Base-by-base conservation (phyloP, 2,888 invertebrate species). In the Belgica antarctica region DNA sequence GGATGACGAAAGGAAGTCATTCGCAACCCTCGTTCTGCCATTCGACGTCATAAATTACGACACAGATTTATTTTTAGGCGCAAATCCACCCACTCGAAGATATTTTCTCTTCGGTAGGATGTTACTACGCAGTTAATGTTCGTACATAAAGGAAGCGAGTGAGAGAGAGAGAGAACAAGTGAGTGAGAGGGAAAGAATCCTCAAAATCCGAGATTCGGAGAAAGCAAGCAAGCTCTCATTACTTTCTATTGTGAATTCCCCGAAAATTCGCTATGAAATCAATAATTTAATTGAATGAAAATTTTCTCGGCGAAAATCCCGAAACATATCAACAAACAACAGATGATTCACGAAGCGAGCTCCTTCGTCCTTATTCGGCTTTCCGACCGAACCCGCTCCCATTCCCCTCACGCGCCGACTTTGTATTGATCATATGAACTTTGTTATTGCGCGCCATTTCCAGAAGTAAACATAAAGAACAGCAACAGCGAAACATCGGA, bases 381-480 rank as follows among this genome's bases (percentile, higher is more conserved):
- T 62, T 62, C 28, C 52, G n/a, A 17, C 12, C 27, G 36, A 5
- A n/a, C n/a, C n/a, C 22, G n/a, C 17, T 28, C 15, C 8, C 22
- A 41, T 15, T 63, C 46, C 10, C 31, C 31, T 31, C 31, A 31
- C 31, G 10, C 10, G 10, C 31, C 52, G 28, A 66, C 66, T 47
- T 66, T 47, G 47, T 46, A 66, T 66, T 27, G 47, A 66, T 66
- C 66, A 62, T 62, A 62, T 34, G 46, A 28, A 15, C 41, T 4
- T 41, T 19, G 24, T 22, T 66, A 66, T 66, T 66, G 66, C 66
- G 66, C 66, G 66, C 66, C 66, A 66, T 36, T 47, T 47, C 25
- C 19, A 15, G 27, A 66, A 47, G 27, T 27, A 66, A 66, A 47
- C 66, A 66, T 47, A 17, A 66, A 15, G 62, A 62, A 34, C 34